Conservation (phyloP, 2,113 vertebrate species). For the Mustelus asterias region DNA sequence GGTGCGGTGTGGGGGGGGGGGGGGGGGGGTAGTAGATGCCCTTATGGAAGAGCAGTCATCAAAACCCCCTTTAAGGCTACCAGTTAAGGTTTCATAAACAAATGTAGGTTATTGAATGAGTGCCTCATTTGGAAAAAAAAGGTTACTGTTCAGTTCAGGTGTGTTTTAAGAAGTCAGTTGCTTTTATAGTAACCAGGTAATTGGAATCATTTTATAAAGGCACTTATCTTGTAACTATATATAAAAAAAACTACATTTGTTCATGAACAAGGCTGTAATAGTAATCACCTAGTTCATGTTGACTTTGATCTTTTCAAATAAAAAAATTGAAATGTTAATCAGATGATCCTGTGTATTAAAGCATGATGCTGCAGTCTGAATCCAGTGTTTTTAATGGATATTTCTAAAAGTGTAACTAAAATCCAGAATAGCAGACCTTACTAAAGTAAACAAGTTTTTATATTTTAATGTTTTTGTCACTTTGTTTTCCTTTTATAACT, state of each 20-base stretch:
- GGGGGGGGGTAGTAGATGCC: neutral
- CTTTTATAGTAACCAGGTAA: slow-evolving; percentile 18
- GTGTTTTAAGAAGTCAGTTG: neutral
- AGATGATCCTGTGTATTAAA: slow-evolving; percentile 34
- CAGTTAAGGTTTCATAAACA: slow-evolving; percentile 28
- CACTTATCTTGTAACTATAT: neutral
- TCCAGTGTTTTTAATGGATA: slow-evolving; percentile 36
- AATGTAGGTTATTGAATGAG: slow-evolving; percentile 15
- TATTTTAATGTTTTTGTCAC: slow-evolving; percentile 34
- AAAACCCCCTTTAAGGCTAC: slow-evolving; percentile 3
- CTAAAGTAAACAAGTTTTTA: slow-evolving; percentile 31
- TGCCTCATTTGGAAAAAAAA: neutral
- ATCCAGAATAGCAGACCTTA: slow-evolving; percentile 18
- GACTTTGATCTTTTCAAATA: slow-evolving; percentile 31
- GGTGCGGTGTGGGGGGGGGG: fast-evolving
- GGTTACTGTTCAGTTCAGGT: neutral
- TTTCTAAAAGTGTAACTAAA: slow-evolving; percentile 33
- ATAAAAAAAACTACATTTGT: neutral
- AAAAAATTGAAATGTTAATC: slow-evolving; percentile 32
- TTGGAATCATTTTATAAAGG: neutral
- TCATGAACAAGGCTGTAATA: slow-evolving; percentile 23
- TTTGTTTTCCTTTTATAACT: slow-evolving; percentile 29
- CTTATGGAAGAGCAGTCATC: neutral
- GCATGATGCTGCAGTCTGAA: slow-evolving; percentile 31
- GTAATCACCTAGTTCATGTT: slow-evolving; percentile 10